Evolutionary conservation across 2,888 invertebrate genomes (phyloP).

Genomic region (Chymomyza amoena): DNA sequence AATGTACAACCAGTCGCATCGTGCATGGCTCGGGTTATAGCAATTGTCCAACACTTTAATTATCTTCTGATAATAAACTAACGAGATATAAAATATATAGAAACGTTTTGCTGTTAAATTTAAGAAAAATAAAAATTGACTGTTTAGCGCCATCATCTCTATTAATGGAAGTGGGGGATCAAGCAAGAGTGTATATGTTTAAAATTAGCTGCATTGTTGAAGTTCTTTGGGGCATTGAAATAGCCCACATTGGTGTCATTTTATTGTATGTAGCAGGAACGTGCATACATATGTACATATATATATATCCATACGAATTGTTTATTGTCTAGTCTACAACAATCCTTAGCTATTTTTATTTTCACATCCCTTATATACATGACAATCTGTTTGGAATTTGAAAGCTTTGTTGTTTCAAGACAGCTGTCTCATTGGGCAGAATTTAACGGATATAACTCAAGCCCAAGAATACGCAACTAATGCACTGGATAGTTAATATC

Average conservation of each 20-base stretch:
- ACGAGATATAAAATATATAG: too few relatives aligned
- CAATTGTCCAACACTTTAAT: too few relatives aligned
- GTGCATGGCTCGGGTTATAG: too few relatives aligned
- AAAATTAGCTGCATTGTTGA: background rate
- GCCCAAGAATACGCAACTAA: too few relatives aligned
- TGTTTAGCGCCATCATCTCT: background rate
- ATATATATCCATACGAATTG: background rate
- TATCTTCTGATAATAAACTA: too few relatives aligned
- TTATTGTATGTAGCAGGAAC: too few relatives aligned
- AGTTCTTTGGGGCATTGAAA: background rate
- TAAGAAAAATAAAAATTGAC: too few relatives aligned
- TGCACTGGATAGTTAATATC: too few relatives aligned
- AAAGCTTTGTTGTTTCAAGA: background rate
- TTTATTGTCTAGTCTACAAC: background rate
- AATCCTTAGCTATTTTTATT: background rate
- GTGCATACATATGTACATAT: too few relatives aligned
- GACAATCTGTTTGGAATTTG: background rate
- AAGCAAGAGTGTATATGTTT: background rate
- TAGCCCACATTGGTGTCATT: background rate
- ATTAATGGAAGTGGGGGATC: background rate
- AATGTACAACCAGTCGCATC: too few relatives aligned
- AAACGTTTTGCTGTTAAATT: too few relatives aligned
- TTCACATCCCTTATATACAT: background rate
- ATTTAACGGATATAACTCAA: too few relatives aligned
- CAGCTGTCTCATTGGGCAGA: background rate